Evolutionary conservation across 2,113 vertebrate genomes (phyloP).

Genomic region (Engraulis encrasicolus): DNA sequence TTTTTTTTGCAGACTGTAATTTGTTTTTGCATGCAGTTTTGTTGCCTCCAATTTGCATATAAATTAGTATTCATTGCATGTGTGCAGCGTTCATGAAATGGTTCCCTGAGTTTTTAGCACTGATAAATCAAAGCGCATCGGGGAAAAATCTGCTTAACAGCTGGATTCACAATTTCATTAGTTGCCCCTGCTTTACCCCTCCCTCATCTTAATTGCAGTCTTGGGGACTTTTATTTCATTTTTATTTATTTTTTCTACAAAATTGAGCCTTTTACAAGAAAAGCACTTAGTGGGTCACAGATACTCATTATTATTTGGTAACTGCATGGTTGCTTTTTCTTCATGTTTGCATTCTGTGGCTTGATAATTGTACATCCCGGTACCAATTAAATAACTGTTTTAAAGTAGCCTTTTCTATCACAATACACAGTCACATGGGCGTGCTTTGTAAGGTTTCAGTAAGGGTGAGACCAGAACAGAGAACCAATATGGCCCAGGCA

Average conservation of each 20-base stretch:
- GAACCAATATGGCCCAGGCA: background rate
- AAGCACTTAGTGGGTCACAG: background rate
- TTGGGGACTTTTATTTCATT: constrained; percentile 55
- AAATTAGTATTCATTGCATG: constrained; percentile 14
- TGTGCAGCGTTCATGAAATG: constrained; percentile 7
- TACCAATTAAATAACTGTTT: constrained; percentile 8
- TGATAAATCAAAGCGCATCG: constrained; percentile 60
- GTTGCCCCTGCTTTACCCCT: constrained; percentile 60
- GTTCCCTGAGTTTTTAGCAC: constrained; percentile 7
- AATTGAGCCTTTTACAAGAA: background rate
- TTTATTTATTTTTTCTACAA: no score
- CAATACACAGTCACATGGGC: background rate
- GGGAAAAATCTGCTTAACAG: constrained; percentile 62
- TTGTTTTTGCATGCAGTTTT: background rate
- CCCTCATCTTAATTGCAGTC: constrained; percentile 59
- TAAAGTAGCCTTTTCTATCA: background rate
- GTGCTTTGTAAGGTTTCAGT: background rate
- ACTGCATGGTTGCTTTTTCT: background rate
- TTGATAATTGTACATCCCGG: background rate
- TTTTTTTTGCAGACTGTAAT: background rate
- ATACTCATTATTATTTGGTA: background rate
- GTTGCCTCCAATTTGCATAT: background rate
- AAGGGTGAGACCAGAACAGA: background rate
- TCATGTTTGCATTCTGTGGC: background rate
- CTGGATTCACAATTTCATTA: constrained; percentile 62